Conservation (phyloP, 2,797 vertebrate genomes). For the Momotus momota region DNA sequence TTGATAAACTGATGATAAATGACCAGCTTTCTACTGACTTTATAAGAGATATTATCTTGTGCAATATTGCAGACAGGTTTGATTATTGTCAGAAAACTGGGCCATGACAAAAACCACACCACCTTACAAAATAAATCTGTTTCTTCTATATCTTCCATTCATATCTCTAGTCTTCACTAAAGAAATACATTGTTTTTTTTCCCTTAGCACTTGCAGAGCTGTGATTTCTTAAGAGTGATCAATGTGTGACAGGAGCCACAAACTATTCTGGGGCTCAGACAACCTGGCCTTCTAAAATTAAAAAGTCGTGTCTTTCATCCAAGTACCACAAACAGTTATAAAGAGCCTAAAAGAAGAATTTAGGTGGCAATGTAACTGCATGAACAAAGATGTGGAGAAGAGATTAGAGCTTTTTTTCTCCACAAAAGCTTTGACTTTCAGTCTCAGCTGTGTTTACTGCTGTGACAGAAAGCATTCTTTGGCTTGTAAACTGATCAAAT, state of each 20-base stretch:
- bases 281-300: not conserved
- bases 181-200: slow-evolving; percentile 22
- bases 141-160: not conserved
- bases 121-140: not conserved
- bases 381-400: not conserved
- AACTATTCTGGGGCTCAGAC: not conserved
- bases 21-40: slow-evolving; percentile 7
- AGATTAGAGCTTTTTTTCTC: not conserved
- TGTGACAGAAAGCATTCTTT: not conserved
- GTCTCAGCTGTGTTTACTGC: not conserved
- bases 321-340: not conserved
- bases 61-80: not conserved
- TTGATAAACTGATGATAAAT: slow-evolving; percentile 47
- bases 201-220: slow-evolving; percentile 22
- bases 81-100: slow-evolving; percentile 1
- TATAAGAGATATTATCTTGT: not conserved
- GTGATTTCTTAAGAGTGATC: not conserved
- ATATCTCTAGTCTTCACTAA: not conserved
- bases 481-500: slow-evolving; percentile 12
- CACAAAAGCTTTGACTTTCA: not conserved
- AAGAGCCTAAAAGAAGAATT: slow-evolving; percentile 10
- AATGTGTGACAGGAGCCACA: not conserved
- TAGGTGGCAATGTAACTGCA: not conserved
- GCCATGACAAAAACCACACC: not conserved
- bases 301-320: not conserved